Evolutionary conservation across 2,113 vertebrate species (phyloP).

Genomic region (Cyanoramphus novaezelandiae): DNA sequence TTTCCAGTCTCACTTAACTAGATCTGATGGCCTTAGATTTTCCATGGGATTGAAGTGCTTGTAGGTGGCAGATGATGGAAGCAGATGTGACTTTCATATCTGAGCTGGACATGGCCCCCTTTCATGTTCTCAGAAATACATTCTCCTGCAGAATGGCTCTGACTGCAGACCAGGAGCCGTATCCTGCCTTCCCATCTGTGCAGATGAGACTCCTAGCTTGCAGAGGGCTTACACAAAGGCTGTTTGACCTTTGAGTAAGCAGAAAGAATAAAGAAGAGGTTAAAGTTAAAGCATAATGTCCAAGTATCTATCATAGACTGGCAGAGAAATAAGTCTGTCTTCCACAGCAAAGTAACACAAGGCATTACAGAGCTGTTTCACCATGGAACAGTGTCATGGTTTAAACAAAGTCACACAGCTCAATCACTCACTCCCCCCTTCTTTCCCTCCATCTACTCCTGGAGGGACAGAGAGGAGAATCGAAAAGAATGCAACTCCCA

Average conservation of each 20-base stretch:
- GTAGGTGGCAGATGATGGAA: background rate
- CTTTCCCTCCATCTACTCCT: too few relatives aligned
- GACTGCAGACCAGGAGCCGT: fast-evolving
- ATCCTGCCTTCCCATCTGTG: background rate
- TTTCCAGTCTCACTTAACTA: background rate
- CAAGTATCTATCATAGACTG: fast-evolving
- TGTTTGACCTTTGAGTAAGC: background rate
- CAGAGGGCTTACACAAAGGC: background rate
- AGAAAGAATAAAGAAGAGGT: background rate
- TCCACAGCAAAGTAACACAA: fast-evolving
- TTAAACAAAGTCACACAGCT: too few relatives aligned
- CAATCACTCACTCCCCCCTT: too few relatives aligned
- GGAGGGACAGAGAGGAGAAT: too few relatives aligned
- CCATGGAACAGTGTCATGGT: fast-evolving
- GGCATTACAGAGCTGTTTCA: too few relatives aligned
- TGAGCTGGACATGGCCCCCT: background rate
- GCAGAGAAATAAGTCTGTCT: background rate
- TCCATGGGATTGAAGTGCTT: background rate
- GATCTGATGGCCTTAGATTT: background rate
- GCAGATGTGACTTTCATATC: background rate
- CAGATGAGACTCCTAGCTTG: background rate
- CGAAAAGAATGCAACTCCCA: too few relatives aligned
- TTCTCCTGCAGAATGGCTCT: background rate
- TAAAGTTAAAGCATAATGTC: background rate
- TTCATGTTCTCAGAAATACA: fast-evolving